Conservation (phyloP, 2,113 vertebrate species). For the Pelecanus crispus region DNA sequence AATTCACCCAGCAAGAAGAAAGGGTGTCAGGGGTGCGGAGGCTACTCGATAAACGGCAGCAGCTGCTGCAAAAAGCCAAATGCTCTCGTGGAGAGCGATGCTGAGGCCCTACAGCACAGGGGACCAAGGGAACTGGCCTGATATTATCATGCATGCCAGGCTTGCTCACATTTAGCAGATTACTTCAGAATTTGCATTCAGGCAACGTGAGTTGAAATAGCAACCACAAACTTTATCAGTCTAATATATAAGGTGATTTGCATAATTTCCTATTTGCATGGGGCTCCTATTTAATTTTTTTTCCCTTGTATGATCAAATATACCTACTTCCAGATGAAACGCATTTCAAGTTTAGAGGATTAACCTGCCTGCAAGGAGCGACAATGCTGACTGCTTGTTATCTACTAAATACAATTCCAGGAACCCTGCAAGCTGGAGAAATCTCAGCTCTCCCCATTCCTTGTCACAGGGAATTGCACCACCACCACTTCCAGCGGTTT, state of each 20-base stretch:
- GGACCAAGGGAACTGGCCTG: not conserved
- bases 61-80: not conserved
- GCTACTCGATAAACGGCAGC: not conserved
- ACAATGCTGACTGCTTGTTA: not conserved
- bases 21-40: accelerated
- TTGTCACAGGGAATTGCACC: not conserved
- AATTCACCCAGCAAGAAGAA: not conserved
- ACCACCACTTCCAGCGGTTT: not conserved
- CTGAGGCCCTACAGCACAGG: not conserved
- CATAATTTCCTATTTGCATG: conserved; percentile 20
- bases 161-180: not conserved
- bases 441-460: not conserved
- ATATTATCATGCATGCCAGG: not conserved
- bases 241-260: not conserved
- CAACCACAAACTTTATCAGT: not conserved
- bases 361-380: not conserved
- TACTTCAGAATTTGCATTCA: not conserved
- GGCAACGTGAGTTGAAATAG: not conserved
- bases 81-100: accelerated
- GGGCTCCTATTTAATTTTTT: not conserved
- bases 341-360: not conserved
- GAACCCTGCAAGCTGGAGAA: not conserved
- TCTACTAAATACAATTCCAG: not conserved
- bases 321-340: not conserved
- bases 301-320: not conserved